These are phyloP conservation scores for Steatornis caripensis DNA, from an alignment of 2,113 vertebrate species.

Conservation along the genomic window DNA sequence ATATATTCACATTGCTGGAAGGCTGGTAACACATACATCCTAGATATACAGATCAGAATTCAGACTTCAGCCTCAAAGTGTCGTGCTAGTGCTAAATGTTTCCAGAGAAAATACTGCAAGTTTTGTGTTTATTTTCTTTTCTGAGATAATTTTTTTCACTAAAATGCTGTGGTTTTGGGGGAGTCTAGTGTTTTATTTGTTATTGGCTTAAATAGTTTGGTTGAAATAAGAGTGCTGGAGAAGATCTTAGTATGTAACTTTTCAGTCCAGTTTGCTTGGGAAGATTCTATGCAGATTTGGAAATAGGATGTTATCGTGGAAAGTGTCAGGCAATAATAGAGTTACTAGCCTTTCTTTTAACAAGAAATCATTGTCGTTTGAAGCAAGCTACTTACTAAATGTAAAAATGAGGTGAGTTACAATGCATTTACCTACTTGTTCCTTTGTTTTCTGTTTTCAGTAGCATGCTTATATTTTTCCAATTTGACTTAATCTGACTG, in stretches of 20 bases:
- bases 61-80: not conserved
- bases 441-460: slow-evolving; percentile 7
- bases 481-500: slow-evolving; percentile 9
- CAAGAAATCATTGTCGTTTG: not conserved
- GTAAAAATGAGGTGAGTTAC: not conserved
- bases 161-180: not conserved
- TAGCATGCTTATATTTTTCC: not conserved
- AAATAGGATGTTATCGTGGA: not conserved
- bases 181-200: not conserved
- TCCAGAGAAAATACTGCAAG: not conserved
- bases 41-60: not conserved
- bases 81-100: not conserved
- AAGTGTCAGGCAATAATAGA: not conserved
- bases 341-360: not conserved
- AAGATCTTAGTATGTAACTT: not conserved
- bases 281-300: not conserved
- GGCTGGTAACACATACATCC: not conserved
- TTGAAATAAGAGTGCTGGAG: not conserved
- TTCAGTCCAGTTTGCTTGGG: not conserved
- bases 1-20: not conserved
- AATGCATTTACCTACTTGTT: not conserved
- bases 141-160: not conserved
- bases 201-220: not conserved
- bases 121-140: not conserved
- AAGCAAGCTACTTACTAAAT: not conserved